Percentiles rank a stretch among this genome's conserved stretches.
These are phyloP conservation scores for Eudasyphora cyanicolor DNA, from an alignment of 2,888 invertebrate genomes.

Conservation along the genomic window DNA sequence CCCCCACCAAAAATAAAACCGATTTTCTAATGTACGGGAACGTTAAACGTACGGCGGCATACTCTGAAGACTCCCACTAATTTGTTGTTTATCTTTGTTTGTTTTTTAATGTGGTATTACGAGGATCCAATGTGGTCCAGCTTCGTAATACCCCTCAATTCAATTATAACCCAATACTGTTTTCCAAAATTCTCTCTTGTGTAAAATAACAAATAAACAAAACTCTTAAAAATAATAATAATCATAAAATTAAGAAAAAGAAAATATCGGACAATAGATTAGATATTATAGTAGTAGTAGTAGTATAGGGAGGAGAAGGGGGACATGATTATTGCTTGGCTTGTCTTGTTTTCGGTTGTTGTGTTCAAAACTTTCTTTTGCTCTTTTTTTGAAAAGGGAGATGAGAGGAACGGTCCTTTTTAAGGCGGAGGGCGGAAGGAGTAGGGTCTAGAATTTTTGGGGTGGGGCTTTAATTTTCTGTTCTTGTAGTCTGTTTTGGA, in stretches of 20 bases:
- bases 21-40: too few relatives aligned
- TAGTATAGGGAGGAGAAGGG: not conserved
- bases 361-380: not conserved
- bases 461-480: not conserved
- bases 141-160: conserved; percentile 45
- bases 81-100: not conserved
- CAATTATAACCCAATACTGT: conserved; percentile 20
- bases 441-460: not conserved
- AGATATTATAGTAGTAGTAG: not conserved
- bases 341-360: not conserved
- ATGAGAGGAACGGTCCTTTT: not conserved
- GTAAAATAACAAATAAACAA: conserved; percentile 12
- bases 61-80: not conserved
- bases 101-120: conserved; percentile 9
- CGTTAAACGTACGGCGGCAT: too few relatives aligned
- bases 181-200: conserved; percentile 23
- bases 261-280: conserved; percentile 10
- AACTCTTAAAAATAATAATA: conserved; percentile 24
- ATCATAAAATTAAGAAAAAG: not conserved
- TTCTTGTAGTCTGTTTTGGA: conserved; percentile 45
- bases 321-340: not conserved
- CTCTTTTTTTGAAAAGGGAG: not conserved
- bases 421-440: not conserved
- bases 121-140: conserved; percentile 61
- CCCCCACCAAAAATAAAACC: too few relatives aligned